Percentiles rank a stretch among this genome's conserved stretches.
Conservation (phyloP, 2,888 invertebrate genomes). For the Deilephila porcellus region DNA sequence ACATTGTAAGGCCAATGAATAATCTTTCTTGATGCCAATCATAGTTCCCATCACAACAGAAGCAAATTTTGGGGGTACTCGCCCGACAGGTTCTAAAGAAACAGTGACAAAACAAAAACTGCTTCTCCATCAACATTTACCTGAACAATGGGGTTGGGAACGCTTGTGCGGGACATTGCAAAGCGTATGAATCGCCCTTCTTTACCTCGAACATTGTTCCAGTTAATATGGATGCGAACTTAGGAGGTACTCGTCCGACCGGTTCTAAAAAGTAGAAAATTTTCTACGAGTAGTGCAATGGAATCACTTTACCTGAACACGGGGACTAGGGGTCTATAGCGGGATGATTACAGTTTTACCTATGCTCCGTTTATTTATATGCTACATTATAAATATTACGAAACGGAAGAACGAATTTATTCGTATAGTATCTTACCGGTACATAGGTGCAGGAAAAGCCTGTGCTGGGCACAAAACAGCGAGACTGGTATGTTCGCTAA, state of each 20-base stretch:
- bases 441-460: slow-evolving; percentile 88
- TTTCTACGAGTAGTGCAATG: slow-evolving; percentile 51
- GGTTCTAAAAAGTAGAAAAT: slow-evolving; percentile 63
- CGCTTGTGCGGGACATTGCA: slow-evolving; percentile 89
- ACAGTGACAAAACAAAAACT: slow-evolving; percentile 42
- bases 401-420: slow-evolving; percentile 61
- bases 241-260: slow-evolving; percentile 78
- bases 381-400: slow-evolving; percentile 3
- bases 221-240: slow-evolving; percentile 83
- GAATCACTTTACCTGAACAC: slow-evolving; percentile 73
- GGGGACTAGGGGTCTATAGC: slow-evolving; percentile 87
- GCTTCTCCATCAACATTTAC: slow-evolving; percentile 57
- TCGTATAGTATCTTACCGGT: slow-evolving; percentile 85
- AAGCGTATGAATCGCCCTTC: slow-evolving; percentile 75
- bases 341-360: slow-evolving; percentile 78
- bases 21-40: slow-evolving; percentile 78
- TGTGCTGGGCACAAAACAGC: slow-evolving; percentile 89
- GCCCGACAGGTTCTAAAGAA: slow-evolving; percentile 87
- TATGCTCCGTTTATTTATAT: slow-evolving; percentile 61
- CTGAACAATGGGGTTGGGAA: slow-evolving; percentile 83
- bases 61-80: slow-evolving; percentile 88
- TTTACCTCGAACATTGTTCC: slow-evolving; percentile 84
- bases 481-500: slow-evolving; percentile 77
- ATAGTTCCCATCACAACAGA: slow-evolving; percentile 86
- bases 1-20: slow-evolving; percentile 85